Evolutionary conservation across 2,797 vertebrate genomes (phyloP).

Genomic region (Muraenolepis orangiensis): DNA sequence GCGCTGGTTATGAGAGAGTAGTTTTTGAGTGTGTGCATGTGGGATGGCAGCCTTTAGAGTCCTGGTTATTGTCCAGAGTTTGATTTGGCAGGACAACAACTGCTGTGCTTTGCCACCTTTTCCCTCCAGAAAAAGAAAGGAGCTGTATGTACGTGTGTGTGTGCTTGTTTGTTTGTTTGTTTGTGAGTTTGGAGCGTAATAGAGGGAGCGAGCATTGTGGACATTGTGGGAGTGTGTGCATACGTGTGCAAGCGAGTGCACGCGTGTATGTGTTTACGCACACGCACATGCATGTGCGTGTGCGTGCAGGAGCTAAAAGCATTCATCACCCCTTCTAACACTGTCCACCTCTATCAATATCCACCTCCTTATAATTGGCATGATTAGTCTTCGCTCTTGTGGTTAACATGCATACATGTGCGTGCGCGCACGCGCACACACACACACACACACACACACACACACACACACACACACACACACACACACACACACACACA

Average conservation of each 20-base stretch:
- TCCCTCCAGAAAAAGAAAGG: conserved; percentile 32
- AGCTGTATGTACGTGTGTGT: conserved; percentile 7
- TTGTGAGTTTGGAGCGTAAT: background rate
- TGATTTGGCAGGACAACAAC: conserved; percentile 44
- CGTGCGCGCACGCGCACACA: background rate
- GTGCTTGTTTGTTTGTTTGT: background rate
- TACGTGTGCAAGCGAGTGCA: no score
- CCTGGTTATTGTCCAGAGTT: conserved; percentile 36
- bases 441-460: background rate
- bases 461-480: conserved; percentile 10
- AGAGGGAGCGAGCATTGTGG: background rate
- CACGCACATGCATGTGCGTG: background rate
- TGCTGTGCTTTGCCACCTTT: conserved; percentile 28
- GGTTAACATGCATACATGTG: conserved; percentile 31
- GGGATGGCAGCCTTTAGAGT: conserved; percentile 29
- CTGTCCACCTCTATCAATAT: conserved; percentile 34
- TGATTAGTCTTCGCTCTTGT: conserved; percentile 44
- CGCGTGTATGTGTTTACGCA: background rate
- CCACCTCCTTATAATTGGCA: conserved; percentile 49
- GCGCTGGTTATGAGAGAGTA: no score
- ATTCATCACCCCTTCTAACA: conserved; percentile 28
- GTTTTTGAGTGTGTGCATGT: conserved; percentile 34
- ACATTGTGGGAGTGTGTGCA: background rate
- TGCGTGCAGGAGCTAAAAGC: background rate
- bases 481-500: no score